Evolutionary conservation across 2,113 vertebrate species (phyloP).

Genomic region (Rutilus rutilus): DNA sequence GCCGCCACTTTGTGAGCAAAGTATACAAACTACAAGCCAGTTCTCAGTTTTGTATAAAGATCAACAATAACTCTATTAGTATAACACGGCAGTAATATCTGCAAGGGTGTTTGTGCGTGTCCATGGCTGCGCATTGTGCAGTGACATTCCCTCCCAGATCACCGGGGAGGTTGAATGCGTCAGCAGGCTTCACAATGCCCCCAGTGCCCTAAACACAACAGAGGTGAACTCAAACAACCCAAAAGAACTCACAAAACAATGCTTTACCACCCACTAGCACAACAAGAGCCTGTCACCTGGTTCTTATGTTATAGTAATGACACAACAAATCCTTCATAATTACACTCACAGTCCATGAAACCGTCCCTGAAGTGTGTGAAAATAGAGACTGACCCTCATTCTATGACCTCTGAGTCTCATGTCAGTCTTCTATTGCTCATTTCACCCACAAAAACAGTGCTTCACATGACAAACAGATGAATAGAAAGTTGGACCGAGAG

Average conservation of each 20-base stretch:
- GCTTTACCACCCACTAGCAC: neutral
- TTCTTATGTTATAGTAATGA: neutral
- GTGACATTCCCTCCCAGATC: conserved; percentile 70
- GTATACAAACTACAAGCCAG: neutral
- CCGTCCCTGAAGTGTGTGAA: neutral
- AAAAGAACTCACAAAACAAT: conserved; percentile 50
- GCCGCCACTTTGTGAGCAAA: neutral
- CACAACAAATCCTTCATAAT: neutral
- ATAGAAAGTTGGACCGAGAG: conserved; percentile 6
- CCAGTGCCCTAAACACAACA: conserved; percentile 53
- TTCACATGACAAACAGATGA: conserved; percentile 31
- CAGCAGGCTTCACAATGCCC: conserved; percentile 61
- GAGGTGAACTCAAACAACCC: conserved; percentile 58
- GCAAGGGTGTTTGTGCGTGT: conserved; percentile 48
- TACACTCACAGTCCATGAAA: neutral
- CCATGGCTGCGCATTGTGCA: conserved; percentile 63
- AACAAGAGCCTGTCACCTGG: neutral
- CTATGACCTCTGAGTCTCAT: neutral
- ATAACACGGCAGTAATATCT: conserved; percentile 14
- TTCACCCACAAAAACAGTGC: neutral
- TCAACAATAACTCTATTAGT: conserved; percentile 17
- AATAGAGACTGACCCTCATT: neutral
- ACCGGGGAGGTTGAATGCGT: conserved; percentile 66
- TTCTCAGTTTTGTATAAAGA: conserved; percentile 17
- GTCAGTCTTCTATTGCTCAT: neutral